A percentile compares a stretch with the other conserved stretches of the same genome.
phyloP scores from a whole-genome alignment of 2,113 vertebrate species.

The Malurus cyaneus region DNA sequence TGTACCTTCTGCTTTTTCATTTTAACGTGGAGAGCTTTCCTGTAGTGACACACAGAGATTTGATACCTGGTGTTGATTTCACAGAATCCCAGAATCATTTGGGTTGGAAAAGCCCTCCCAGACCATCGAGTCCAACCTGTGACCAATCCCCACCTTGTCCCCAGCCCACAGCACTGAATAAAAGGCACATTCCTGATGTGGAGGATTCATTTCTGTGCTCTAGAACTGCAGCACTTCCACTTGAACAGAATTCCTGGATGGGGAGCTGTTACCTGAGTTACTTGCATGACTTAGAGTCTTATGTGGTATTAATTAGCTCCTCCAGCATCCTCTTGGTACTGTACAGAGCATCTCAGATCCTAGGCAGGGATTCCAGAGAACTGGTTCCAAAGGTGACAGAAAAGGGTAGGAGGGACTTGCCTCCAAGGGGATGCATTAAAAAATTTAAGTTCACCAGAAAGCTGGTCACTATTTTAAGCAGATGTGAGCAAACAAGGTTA shows the following conservation, averaged over 20 bases:
- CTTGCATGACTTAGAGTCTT: not conserved
- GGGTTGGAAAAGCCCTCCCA: not conserved
- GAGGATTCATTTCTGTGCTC: not conserved
- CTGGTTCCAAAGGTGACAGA: not conserved
- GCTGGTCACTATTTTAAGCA: not conserved
- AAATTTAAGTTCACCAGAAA: not conserved
- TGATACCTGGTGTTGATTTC: not conserved
- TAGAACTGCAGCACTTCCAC: not conserved
- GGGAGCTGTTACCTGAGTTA: not conserved
- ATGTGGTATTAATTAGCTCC: not conserved
- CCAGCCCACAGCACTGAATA: not conserved
- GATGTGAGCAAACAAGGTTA: not conserved
- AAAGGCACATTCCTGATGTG: not conserved
- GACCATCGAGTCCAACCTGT: not conserved
- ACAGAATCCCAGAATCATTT: too few species aligned
- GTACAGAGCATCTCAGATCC: not conserved
- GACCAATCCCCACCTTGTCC: not conserved
- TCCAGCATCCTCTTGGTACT: not conserved
- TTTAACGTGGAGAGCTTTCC: not conserved
- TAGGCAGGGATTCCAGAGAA: not conserved
- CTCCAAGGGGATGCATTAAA: not conserved
- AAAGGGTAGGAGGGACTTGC: not conserved
- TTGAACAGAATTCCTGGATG: not conserved
- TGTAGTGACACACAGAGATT: not conserved
- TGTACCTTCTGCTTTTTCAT: not conserved